Percentiles rank a stretch among this genome's conserved stretches.
Conservation (phyloP, 2,113 vertebrate species). For the Microtus pennsylvanicus region DNA sequence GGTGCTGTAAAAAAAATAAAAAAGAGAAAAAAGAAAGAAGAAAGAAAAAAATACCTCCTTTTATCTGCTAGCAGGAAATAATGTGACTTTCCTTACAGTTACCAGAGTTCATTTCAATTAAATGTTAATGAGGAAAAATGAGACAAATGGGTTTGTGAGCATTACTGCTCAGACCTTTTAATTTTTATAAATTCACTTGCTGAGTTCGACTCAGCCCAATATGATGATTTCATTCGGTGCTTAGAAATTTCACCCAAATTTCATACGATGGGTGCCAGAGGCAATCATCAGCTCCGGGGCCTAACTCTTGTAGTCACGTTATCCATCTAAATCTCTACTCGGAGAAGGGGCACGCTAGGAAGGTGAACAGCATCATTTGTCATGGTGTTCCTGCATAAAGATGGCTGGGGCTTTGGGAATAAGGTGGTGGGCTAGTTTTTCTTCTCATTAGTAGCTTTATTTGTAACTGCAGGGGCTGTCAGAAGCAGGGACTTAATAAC, state of each 20-base stretch:
- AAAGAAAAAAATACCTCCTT: slow-evolving; percentile 3
- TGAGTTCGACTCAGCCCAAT: slow-evolving; percentile 52
- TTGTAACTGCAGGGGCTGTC: slow-evolving; percentile 80
- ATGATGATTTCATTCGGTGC: slow-evolving; percentile 76
- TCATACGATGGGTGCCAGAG: slow-evolving; percentile 63
- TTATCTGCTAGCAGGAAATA: slow-evolving; percentile 62
- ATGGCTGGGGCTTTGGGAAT: slow-evolving; percentile 77
- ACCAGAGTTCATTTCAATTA: slow-evolving; percentile 77
- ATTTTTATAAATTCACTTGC: slow-evolving; percentile 80
- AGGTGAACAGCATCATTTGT: slow-evolving; percentile 82
- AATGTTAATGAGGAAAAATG: slow-evolving; percentile 81
- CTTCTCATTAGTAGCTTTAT: slow-evolving; percentile 84
- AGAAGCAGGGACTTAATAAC: slow-evolving; percentile 80
- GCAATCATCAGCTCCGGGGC: slow-evolving; percentile 61
- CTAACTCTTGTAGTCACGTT: slow-evolving; percentile 71
- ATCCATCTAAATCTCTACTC: slow-evolving; percentile 79
- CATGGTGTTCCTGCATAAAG: slow-evolving; percentile 71
- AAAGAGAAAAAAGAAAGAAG: slow-evolving; percentile 27
- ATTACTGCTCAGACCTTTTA: slow-evolving; percentile 77
- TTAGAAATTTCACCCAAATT: slow-evolving; percentile 74
- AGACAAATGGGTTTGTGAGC: slow-evolving; percentile 74
- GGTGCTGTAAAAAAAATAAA: slow-evolving; percentile 26
- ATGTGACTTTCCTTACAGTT: slow-evolving; percentile 75
- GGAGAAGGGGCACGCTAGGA: slow-evolving; percentile 69
- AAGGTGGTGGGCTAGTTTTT: slow-evolving; percentile 73